Percentiles rank a stretch among this genome's conserved stretches.
These are phyloP conservation scores for Steromphala cineraria DNA, from an alignment of 2,888 invertebrate genomes.

Conservation along the genomic window DNA sequence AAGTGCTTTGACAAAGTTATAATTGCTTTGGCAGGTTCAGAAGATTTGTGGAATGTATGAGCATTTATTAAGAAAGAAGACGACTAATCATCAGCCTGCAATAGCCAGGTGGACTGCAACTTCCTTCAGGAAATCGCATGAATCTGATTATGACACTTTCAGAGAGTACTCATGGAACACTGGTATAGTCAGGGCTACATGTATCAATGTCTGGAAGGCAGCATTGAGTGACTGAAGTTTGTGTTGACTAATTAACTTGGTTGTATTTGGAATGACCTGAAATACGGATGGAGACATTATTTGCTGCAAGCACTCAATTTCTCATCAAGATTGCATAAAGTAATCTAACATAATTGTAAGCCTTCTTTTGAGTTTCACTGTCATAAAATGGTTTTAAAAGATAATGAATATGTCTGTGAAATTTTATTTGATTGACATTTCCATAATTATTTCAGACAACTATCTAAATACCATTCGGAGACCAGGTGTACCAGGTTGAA, in stretches of 20 bases:
- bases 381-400: too few relatives aligned
- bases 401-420: not conserved
- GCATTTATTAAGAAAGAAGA: too few relatives aligned
- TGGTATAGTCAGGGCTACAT: not conserved
- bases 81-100: too few relatives aligned
- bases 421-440: not conserved
- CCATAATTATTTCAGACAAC: too few relatives aligned
- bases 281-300: not conserved
- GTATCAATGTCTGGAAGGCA: not conserved
- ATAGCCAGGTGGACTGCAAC: not conserved
- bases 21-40: too few relatives aligned
- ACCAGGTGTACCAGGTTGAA: too few relatives aligned
- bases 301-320: not conserved
- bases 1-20: too few relatives aligned
- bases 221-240: not conserved
- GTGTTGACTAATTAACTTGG: not conserved
- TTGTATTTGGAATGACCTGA: not conserved
- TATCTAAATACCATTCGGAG: too few relatives aligned
- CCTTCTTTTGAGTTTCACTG: too few relatives aligned
- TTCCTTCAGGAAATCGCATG: not conserved
- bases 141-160: not conserved
- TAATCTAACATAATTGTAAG: not conserved
- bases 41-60: too few relatives aligned
- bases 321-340: not conserved
- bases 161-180: not conserved